These are phyloP conservation scores for Synergus itoensis DNA, from an alignment of 2,888 invertebrate genomes.

Conservation along the genomic window DNA sequence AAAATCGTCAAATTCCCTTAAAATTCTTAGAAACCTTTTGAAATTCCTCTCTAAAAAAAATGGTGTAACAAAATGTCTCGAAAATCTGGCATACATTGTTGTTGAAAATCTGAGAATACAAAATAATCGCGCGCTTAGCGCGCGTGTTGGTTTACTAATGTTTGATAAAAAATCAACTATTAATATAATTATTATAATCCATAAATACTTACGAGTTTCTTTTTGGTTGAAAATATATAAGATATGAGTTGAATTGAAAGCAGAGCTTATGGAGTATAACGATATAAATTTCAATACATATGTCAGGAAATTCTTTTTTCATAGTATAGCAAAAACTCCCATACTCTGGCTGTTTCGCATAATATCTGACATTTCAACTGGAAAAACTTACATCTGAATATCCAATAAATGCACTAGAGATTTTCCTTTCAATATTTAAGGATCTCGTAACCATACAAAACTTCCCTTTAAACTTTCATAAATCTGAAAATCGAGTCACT, in stretches of 20 bases:
- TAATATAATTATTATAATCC: too few relatives aligned
- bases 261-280: not conserved
- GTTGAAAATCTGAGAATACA: too few relatives aligned
- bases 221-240: not conserved
- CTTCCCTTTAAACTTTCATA: not conserved
- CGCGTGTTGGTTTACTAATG: too few relatives aligned
- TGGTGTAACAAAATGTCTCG: too few relatives aligned
- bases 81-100: too few relatives aligned
- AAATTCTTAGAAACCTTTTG: too few relatives aligned
- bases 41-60: too few relatives aligned
- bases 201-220: not conserved
- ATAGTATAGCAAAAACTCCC: not conserved
- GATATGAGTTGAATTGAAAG: not conserved
- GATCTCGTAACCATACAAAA: slow-evolving; percentile 1
- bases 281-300: not conserved
- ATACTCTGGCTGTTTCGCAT: not conserved
- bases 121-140: too few relatives aligned
- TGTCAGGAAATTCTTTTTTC: not conserved
- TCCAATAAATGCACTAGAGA: not conserved
- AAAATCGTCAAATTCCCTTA: too few relatives aligned
- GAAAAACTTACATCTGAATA: not conserved
- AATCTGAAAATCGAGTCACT: not conserved
- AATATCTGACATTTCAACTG: not conserved
- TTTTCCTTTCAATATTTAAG: not conserved
- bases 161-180: too few relatives aligned